These are phyloP conservation scores for Oscheius sp. DNA, from an alignment of 2,888 invertebrate species.

Conservation along the genomic window DNA sequence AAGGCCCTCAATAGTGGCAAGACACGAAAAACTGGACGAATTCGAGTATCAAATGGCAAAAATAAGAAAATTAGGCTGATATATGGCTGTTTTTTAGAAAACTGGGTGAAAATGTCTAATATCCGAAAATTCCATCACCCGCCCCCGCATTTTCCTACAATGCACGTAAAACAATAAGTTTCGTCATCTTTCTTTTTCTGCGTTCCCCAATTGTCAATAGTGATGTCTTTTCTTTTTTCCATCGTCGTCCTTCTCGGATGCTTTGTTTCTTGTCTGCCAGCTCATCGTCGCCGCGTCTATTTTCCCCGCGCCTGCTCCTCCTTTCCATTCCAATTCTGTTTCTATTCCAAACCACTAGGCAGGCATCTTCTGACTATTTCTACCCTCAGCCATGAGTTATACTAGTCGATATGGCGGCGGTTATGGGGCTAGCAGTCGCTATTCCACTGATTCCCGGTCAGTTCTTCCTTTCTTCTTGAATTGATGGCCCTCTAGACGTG, in stretches of 20 bases:
- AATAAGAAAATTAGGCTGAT: too few species aligned
- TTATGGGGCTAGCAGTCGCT: slow-evolving; percentile 4
- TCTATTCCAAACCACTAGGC: too few species aligned
- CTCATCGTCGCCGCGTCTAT: slow-evolving; percentile 18
- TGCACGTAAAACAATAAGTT: background rate
- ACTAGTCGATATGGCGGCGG: slow-evolving; percentile 15
- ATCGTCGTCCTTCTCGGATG: background rate
- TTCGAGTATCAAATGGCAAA: too few species aligned
- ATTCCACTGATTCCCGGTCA: background rate
- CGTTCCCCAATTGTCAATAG: slow-evolving; percentile 7
- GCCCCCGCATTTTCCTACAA: background rate
- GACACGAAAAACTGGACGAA: too few species aligned
- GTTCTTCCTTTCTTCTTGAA: background rate
- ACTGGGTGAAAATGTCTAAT: too few species aligned
- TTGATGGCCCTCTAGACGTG: slow-evolving; percentile 7
- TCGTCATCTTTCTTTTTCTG: background rate
- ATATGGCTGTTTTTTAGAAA: too few species aligned
- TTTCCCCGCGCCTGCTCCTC: background rate
- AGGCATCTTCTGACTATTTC: background rate
- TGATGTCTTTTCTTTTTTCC: slow-evolving; percentile 16
- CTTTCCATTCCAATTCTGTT: background rate
- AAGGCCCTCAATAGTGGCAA: too few species aligned
- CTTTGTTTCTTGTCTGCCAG: slow-evolving; percentile 20
- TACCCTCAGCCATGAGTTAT: slow-evolving; percentile 16
- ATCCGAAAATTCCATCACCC: background rate